Percentiles rank a stretch among this genome's conserved stretches.
phyloP scores from a whole-genome alignment of 2,888 invertebrate species.

The Sympetrum striolatum region DNA sequence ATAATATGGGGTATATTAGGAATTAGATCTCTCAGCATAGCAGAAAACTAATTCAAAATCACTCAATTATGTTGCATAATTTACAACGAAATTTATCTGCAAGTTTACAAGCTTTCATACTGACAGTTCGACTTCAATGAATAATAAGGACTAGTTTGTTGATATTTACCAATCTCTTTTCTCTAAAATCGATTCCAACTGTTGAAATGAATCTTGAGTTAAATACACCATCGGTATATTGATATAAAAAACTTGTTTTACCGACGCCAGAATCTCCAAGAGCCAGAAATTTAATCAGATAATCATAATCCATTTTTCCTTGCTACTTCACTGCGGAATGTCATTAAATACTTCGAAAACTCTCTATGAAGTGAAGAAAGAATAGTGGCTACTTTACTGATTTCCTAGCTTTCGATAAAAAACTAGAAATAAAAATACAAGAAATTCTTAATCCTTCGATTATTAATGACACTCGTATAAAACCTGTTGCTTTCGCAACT shows the following conservation, averaged over 20 bases:
- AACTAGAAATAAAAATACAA: not conserved
- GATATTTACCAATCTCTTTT: constrained; percentile 84
- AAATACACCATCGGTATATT: constrained; percentile 93
- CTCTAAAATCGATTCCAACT: constrained; percentile 96
- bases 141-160: not conserved
- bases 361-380: not conserved
- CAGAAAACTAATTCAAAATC: no score
- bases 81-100: no score
- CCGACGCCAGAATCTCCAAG: constrained; percentile 98
- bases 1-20: no score
- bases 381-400: not conserved
- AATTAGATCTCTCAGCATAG: no score
- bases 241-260: constrained; percentile 94
- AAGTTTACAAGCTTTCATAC: no score
- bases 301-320: constrained; percentile 81
- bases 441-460: not conserved
- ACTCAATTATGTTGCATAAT: no score
- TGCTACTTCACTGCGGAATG: not conserved
- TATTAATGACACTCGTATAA: not conserved
- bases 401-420: not conserved
- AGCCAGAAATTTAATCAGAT: constrained; percentile 89
- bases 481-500: constrained; percentile 33
- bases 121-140: no score
- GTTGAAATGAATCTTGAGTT: constrained; percentile 94
- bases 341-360: not conserved